Evolutionary conservation across 2,113 vertebrate genomes (phyloP), one percentile per base, ranked within the genome.

Genomic region (human): DNA sequence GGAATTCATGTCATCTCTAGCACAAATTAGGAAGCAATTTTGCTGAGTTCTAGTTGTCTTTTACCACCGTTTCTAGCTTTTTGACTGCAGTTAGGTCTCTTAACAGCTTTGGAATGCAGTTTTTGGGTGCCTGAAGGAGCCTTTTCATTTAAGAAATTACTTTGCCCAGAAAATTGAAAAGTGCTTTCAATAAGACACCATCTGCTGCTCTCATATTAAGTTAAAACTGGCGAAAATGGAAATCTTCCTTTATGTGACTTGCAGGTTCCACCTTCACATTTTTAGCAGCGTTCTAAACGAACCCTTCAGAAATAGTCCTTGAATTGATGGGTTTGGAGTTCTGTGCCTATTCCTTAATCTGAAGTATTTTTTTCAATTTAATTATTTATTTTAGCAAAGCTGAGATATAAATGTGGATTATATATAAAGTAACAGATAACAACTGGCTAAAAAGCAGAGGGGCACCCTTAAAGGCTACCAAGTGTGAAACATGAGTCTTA

Each of bases 141-240:
- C 92, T 95, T 97, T 97, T 97, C 94, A 95, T 95, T 97, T 98
- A 98, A 97, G 96, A 95, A 97, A 97, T 97, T 94, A 96, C 97
- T 97, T 96, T 98, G 76, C 97, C 95, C 79, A 90, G 96, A 97
- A 97, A 97, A 98, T 97, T 96, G 95, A 95, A 96, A 96, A 97
- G 92, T 96, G 57, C 64, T 97, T 97, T 95, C 93, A 97, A 96
- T 97, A 98, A 98, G 96, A 97, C 84, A 96, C 96, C 94, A 97
- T 98, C 97, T 98, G 98, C 92, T 98, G 86, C 87, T 97, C 89
- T 97, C 95, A 72, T 97, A 97, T 97, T 97, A 93, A 97, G 85
- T 95, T 94, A 97, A 97, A 98, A 97, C 40, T 95, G 98, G 72
- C 64, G 82, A 92, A 97, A 95, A 96, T 96, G 92, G 97, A 97